phyloP scores from a whole-genome alignment of 2,113 vertebrate genomes.

The Trichomycterus rosablanca region DNA sequence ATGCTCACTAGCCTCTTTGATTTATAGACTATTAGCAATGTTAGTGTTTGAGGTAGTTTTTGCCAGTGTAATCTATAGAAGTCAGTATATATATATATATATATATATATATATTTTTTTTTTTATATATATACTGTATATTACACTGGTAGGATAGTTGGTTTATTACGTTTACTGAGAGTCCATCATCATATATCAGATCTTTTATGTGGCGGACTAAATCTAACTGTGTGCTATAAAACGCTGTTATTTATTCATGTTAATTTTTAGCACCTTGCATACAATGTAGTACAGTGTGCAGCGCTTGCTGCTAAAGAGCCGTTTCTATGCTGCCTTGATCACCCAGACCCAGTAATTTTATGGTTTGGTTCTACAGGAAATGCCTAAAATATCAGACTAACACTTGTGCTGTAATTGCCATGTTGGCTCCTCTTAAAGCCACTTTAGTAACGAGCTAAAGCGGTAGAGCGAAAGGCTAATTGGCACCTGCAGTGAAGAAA shows the following conservation, averaged over 20 bases:
- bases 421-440: conserved; percentile 64
- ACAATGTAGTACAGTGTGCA: conserved; percentile 12
- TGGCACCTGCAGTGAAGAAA: conserved; percentile 61
- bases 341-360: conserved; percentile 62
- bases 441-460: conserved; percentile 62
- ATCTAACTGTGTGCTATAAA: conserved; percentile 21
- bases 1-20: too few species aligned
- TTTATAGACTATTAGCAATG: too few species aligned
- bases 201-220: conserved; percentile 14
- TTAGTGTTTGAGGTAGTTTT: too few species aligned
- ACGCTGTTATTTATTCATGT: conserved; percentile 5
- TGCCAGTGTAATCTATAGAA: too few species aligned
- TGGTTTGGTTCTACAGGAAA: conserved; percentile 62
- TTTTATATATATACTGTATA: too few species aligned
- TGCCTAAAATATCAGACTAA: conserved; percentile 66
- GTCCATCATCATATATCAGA: conserved; percentile 5
- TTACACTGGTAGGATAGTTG: too few species aligned
- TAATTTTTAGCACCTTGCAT: conserved; percentile 3
- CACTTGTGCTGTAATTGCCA: conserved; percentile 67
- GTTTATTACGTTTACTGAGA: too few species aligned
- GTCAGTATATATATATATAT: too few species aligned
- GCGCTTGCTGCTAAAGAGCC: conserved; percentile 8
- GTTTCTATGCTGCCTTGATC: conserved; percentile 24
- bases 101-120: too few species aligned
- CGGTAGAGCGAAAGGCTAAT: conserved; percentile 67